These are phyloP conservation scores for Hippoglossus hippoglossus DNA, from an alignment of 2,797 vertebrate species.

Conservation along the genomic window DNA sequence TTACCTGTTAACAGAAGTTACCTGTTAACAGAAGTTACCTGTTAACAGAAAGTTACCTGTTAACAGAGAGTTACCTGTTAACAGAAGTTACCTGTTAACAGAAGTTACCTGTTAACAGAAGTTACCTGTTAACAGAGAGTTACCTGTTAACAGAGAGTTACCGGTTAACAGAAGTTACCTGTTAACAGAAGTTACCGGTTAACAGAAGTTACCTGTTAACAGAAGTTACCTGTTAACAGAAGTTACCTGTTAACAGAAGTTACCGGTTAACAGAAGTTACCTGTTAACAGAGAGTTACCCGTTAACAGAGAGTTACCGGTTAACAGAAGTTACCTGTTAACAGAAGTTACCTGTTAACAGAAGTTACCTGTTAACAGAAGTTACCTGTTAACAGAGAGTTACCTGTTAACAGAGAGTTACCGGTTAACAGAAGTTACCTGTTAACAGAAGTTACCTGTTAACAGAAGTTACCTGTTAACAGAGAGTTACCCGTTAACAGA, in stretches of 20 bases:
- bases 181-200: background rate
- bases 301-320: background rate
- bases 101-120: background rate
- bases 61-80: background rate
- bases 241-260: background rate
- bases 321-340: background rate
- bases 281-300: background rate
- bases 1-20: background rate
- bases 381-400: background rate
- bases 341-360: background rate
- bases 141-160: background rate
- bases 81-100: background rate
- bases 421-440: background rate
- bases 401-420: background rate
- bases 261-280: background rate
- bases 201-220: constrained; percentile 6
- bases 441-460: background rate
- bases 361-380: background rate
- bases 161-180: background rate
- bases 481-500: background rate
- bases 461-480: background rate
- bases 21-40: background rate
- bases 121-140: background rate
- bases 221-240: background rate
- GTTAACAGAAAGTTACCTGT: too few species aligned